These are phyloP conservation scores for Telenomus remus DNA, from an alignment of 1,140 invertebrate species.

Conservation along the genomic window DNA sequence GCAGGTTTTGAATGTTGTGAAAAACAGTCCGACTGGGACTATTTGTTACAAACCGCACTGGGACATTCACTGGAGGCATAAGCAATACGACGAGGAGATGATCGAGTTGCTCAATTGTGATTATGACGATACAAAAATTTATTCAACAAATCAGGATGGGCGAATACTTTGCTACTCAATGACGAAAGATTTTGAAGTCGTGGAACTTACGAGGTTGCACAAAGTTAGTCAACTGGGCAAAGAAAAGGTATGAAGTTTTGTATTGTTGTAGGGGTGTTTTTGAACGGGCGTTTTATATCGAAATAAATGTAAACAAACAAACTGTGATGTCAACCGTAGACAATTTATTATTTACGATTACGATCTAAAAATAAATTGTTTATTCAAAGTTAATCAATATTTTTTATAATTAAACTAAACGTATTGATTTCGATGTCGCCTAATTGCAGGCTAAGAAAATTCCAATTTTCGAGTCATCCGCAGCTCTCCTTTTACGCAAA, in stretches of 20 bases:
- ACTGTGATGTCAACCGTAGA: no score
- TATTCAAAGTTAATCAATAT: no score
- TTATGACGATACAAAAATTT: slow-evolving; percentile 62
- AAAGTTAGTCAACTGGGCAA: slow-evolving; percentile 77
- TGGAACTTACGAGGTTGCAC: slow-evolving; percentile 79
- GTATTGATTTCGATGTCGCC: no score
- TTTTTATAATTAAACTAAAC: no score
- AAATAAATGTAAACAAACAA: no score
- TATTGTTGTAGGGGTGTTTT: no score
- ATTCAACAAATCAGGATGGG: slow-evolving; percentile 67
- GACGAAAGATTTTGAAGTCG: slow-evolving; percentile 75
- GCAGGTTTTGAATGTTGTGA: slow-evolving; percentile 74
- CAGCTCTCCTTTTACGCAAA: slow-evolving; percentile 79
- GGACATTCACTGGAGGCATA: slow-evolving; percentile 75
- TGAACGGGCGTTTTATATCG: no score
- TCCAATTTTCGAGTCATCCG: slow-evolving; percentile 77
- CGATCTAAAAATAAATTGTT: no score
- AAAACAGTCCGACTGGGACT: slow-evolving; percentile 75
- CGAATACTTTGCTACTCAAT: slow-evolving; percentile 60
- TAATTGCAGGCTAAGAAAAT: slow-evolving; percentile 74
- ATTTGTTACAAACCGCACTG: slow-evolving; percentile 82
- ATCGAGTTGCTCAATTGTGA: slow-evolving; percentile 8
- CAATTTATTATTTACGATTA: no score
- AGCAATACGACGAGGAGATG: slow-evolving; percentile 59
- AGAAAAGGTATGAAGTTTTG: slow-evolving; percentile 31